Evolutionary conservation across 2,113 vertebrate genomes (phyloP), one percentile per base, ranked within the genome.

Genomic region (Capreolus pygargus): DNA sequence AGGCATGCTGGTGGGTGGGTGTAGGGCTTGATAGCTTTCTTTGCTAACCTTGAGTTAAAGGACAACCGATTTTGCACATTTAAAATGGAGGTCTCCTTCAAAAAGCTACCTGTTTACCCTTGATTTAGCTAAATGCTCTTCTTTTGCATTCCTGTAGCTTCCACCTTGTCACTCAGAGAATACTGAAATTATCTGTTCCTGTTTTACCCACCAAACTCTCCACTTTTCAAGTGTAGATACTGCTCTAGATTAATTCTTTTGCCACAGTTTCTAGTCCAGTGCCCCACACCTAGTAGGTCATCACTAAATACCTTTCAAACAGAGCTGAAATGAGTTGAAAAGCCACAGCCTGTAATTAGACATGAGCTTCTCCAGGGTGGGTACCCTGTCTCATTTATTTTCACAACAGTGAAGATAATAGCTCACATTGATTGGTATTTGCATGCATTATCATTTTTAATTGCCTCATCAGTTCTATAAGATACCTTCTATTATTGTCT

Each of bases 11-110:
- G 84, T 55, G 55, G 25, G 70, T 43, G 64, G 33, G 57, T 50
- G 3, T 33, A 50, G 78, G 33, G 43, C 58, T 91, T 23, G 17
- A 91, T 90, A 81, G 55, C 11, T 90, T 95, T 92, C 64, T 82
- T 36, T 84, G 33, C 28, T 50, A 87, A 88, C 52, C 33, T 90
- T 89, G 50, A 85, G 78, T 52, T 85, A 88, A 94, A 78, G 82
- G 28, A 28, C 43, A 86, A 55, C 25, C 36, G 50, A 61, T 94
- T 97, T 85, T 81, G 9, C 60, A 33, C 19, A 89, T 89, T 86
- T 96, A 94, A 91, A 96, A 95, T 82, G 45, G 74, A 54, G 1
- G 3, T 84, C 25, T 85, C 39, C 52, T 96, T 94, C 52, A 96
- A 61, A 89, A 89, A 70, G 2, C 36, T 93, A 52, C 70, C 28